phyloP scores from a whole-genome alignment of 2,113 vertebrate species.

The Pholis gunnellus region DNA sequence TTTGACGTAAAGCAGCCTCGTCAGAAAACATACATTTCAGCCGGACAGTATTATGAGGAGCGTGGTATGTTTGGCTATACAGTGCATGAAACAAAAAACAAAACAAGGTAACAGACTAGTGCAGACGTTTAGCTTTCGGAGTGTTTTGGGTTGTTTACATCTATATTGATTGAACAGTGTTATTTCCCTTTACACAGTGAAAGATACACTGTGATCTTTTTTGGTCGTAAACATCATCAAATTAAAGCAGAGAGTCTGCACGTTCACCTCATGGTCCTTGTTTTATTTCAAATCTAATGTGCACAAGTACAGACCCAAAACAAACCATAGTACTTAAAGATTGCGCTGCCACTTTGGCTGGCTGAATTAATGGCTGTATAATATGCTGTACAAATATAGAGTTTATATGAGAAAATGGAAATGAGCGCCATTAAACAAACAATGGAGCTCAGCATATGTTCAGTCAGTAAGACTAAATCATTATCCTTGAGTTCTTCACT shows the following conservation, averaged over 20 bases:
- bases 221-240: constrained; percentile 14
- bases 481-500: constrained; percentile 5
- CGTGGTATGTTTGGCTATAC: not conserved
- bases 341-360: constrained; percentile 1
- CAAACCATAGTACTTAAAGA: not conserved
- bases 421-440: constrained; percentile 43
- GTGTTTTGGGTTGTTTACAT: constrained; percentile 10
- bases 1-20: not conserved
- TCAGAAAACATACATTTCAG: not conserved
- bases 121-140: not conserved
- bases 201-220: not conserved
- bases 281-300: constrained; percentile 24
- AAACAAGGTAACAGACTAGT: not conserved
- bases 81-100: not conserved
- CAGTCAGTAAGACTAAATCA: constrained; percentile 23
- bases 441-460: constrained; percentile 30
- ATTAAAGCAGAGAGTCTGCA: constrained; percentile 12
- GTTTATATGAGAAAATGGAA: constrained; percentile 26
- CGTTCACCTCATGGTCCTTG: not conserved
- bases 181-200: not conserved
- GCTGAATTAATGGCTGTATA: constrained; percentile 26
- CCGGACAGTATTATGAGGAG: not conserved
- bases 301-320: constrained; percentile 1
- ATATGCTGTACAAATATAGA: constrained; percentile 23
- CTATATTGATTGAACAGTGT: constrained; percentile 2